Base-by-base conservation (phyloP, 2,797 vertebrate species). In the Menidia menidia region DNA sequence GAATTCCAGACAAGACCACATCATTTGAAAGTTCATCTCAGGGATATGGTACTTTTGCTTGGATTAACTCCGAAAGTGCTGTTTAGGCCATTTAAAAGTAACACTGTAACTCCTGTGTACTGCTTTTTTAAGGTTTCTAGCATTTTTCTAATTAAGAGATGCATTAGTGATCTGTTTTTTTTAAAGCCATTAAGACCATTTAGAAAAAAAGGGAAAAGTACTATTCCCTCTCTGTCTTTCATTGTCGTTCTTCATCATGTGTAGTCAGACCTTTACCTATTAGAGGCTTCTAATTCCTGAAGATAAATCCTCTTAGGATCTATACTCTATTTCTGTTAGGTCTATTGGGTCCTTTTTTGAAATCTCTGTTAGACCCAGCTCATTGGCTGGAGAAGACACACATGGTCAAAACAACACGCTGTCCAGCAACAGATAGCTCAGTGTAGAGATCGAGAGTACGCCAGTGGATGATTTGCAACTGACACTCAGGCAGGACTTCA, bases 241-340 rank as follows among this genome's bases (percentile, higher is more conserved):
- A 52, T 41, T 53, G 19, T 51, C 41, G 30, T 41, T 77, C 48
- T 10, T 32, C 62, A 3, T 69, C 64, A 60, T 70, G 73, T 51
- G 74, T 9, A 15, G 68, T 77, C 14, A 0, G 69, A 71, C 64
- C 82, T 81, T 78, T 80, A 88, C 77, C 71, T 76, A 93, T 89
- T 1, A 79, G 88, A 82, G 88, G 91, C 93, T 82, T 87, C 89
- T 97, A 96, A 96, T 96, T 96, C 95, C 92, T 91, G 89, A 88
- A 87, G 50, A 78, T 57, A 92, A 98, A 99, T 98, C 98, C 95
- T 97, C 96, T 99, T 98, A 99, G 78, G 87, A 92, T 84, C 77
- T 88, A 81, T 85, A 89, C 92, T 95, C 95, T 98, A 96, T 96
- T 98, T 97, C 91, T 95, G 95, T 92, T 91, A 89, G 81, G 85